Base-by-base conservation (phyloP, 1,140 invertebrate genomes). In the Lycorma delicatula region DNA sequence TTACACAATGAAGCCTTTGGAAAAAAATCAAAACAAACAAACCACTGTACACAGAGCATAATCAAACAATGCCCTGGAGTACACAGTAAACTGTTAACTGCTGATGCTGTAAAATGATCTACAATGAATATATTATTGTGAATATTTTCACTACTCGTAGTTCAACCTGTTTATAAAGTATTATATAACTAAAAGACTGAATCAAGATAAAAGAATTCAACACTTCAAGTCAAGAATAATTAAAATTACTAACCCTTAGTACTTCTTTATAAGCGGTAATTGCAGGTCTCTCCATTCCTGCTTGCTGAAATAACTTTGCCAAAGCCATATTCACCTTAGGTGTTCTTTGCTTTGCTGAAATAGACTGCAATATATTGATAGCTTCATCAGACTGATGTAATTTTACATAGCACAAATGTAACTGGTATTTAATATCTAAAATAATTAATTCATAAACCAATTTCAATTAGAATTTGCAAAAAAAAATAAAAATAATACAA, bases 191-290 rank as follows among this genome's bases (percentile, higher is more conserved):
- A n/a, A n/a, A n/a, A n/a, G n/a, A n/a, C n/a, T n/a, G n/a, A n/a
- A n/a, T n/a, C n/a, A n/a, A n/a, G n/a, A n/a, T n/a, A n/a, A n/a
- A n/a, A n/a, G n/a, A n/a, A n/a, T n/a, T n/a, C n/a, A n/a, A n/a
- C n/a, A n/a, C n/a, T n/a, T n/a, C n/a, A n/a, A n/a, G n/a, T n/a
- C n/a, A n/a, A n/a, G n/a, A n/a, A n/a, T n/a, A n/a, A n/a, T n/a
- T 13, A 51, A 22, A 20, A 13, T 2, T n/a, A 58, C 56, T 48
- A 66, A 70, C 79, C 68, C 79, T 76, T 13, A 90, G 64, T 16
- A 89, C 84, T 74, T 89, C 86, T 68, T 87, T 88, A 66, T 84
- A 89, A 22, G 80, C 79, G 1, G 80, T 78, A 31, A 84, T 80
- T 0, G 85, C 85, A 31, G 84, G 82, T 58, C 85, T 69, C 63